Conservation (phyloP, 64 coral and sea anemone species). For the Porites australiensis region DNA sequence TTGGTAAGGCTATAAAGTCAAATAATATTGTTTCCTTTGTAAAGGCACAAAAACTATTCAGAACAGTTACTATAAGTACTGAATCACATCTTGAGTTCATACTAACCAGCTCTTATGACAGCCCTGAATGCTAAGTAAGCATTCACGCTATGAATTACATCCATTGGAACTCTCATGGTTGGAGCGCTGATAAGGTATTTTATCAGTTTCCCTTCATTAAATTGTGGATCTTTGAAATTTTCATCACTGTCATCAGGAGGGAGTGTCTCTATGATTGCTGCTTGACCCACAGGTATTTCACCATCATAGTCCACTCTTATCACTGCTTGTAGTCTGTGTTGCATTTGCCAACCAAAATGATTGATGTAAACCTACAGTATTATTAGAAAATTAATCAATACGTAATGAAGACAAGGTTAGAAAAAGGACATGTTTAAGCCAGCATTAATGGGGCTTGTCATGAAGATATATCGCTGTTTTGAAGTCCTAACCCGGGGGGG, state of each 20-base stretch:
- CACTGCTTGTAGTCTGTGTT: slow-evolving; percentile 66
- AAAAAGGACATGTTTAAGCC: background rate
- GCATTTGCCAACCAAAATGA: slow-evolving; percentile 89
- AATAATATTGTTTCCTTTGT: no score
- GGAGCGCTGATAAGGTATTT: slow-evolving; percentile 79
- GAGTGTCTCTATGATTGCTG: slow-evolving; percentile 56
- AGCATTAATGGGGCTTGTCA: no score
- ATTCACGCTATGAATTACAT: slow-evolving; percentile 76
- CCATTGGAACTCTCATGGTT: slow-evolving; percentile 71
- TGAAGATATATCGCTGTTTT: no score
- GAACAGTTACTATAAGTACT: no score
- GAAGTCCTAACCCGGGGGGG: no score
- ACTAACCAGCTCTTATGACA: slow-evolving; percentile 73
- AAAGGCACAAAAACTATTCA: no score
- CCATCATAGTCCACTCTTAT: slow-evolving; percentile 50
- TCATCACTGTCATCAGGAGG: slow-evolving; percentile 20
- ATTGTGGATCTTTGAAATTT: slow-evolving; percentile 43
- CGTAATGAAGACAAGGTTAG: background rate
- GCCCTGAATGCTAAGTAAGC: slow-evolving; percentile 83
- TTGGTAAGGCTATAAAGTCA: no score
- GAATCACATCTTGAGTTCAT: background rate
- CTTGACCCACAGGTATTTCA: slow-evolving; percentile 74
- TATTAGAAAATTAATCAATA: background rate
- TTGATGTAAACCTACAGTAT: slow-evolving; percentile 46
- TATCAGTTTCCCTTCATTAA: slow-evolving; percentile 79